phyloP scores from a whole-genome alignment of 2,888 invertebrate genomes.

The Drosophila borborema region DNA sequence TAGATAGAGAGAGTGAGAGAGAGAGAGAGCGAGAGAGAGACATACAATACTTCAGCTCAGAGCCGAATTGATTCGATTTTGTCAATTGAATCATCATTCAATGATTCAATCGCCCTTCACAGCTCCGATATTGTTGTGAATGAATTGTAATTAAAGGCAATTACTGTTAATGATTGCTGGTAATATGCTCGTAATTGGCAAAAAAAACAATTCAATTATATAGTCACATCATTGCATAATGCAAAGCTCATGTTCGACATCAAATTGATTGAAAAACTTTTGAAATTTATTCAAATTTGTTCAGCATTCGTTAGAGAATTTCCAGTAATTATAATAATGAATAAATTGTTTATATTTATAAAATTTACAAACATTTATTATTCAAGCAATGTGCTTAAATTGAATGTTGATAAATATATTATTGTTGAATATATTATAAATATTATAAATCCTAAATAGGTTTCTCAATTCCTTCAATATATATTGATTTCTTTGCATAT shows the following conservation, averaged over 20 bases:
- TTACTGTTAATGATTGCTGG: conserved; percentile 22
- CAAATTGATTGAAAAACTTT: not conserved
- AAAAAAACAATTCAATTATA: not conserved
- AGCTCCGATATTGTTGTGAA: conserved; percentile 1
- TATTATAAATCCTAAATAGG: no score
- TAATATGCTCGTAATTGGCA: not conserved
- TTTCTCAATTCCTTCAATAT: no score
- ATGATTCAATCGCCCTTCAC: conserved; percentile 27
- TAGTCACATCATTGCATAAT: not conserved
- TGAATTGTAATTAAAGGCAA: conserved; percentile 28
- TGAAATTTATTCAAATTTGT: not conserved
- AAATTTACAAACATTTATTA: not conserved
- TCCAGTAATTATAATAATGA: not conserved
- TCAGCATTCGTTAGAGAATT: not conserved
- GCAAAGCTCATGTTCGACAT: not conserved
- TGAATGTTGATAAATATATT: not conserved
- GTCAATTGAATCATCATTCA: conserved; percentile 29
- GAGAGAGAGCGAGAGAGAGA: not conserved
- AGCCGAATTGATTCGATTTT: conserved; percentile 39
- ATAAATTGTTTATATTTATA: not conserved
- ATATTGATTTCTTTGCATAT: no score
- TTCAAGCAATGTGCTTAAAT: not conserved
- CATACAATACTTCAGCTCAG: not conserved
- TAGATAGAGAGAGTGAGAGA: not conserved
- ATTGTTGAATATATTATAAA: no score